Evolutionary conservation across 1,140 invertebrate species (phyloP), one percentile per base, ranked within the genome.

Genomic region (Zeugodacus cucurbitae): DNA sequence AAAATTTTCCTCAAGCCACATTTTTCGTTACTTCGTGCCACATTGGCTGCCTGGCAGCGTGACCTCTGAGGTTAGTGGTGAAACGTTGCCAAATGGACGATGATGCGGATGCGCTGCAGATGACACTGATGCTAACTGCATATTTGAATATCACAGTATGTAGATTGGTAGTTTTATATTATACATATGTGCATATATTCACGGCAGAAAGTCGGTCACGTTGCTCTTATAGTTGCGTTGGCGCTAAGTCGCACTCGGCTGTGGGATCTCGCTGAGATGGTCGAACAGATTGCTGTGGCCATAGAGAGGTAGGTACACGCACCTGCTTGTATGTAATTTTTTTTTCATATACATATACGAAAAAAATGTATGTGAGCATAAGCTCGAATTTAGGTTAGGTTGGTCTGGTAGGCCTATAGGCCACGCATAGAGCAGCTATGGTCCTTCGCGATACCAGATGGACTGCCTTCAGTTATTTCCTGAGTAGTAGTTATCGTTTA

Each of bases 1-100:
- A 62, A 62, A 8, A 62, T 62, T 62, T 62, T 62, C 26, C n/a
- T 62, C 58, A n/a, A 7, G 62, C 58, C 11, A 59, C 34, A 41
- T 37, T 22, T 74, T 37, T n/a, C n/a, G n/a, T n/a, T n/a, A n/a
- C n/a, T 74, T 41, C 26, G 3, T 37, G 34, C 64, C n/a, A 2
- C 32, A 57, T 57, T 14, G 2, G 34, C 59, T 64, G 64, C 64
- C 64, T 67, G 26, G 26, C 64, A 34, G 22, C 4, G 4, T 74
- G 67, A 74, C 67, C 67, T 74, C 34, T n/a, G 34, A 41, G 67
- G 32, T 74, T 74, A 74, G 67, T n/a, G 34, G 67, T 74, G 67
- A 74, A 74, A 74, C 34, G 37, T 20, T 8, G 67, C 67, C 67
- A 74, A 74, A 74, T 41, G 34, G 32, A 37, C 37, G 37, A 41